phyloP scores from a whole-genome alignment of 1,140 invertebrate genomes.

The Habropoda laboriosa region DNA sequence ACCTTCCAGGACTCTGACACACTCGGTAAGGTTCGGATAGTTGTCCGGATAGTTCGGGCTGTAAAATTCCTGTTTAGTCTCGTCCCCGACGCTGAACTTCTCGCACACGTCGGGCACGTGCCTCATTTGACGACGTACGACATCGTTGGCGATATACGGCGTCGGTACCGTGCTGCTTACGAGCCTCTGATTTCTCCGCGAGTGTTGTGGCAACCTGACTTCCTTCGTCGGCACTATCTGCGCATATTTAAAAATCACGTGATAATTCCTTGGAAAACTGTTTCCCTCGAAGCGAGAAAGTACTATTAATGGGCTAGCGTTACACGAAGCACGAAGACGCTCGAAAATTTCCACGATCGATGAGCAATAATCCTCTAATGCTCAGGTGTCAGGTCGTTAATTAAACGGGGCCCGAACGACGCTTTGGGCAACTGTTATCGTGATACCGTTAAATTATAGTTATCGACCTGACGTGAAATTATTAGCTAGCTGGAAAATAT shows the following conservation, averaged over 20 bases:
- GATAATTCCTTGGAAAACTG: constrained; percentile 17
- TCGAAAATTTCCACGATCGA: constrained; percentile 58
- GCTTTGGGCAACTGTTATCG: constrained; percentile 47
- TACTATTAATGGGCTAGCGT: background rate
- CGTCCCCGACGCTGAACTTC: constrained; percentile 84
- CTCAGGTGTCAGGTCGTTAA: constrained; percentile 57
- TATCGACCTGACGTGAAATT: constrained; percentile 49
- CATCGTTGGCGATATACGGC: constrained; percentile 34
- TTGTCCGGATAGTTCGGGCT: constrained; percentile 88
- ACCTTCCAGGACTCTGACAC: constrained; percentile 88
- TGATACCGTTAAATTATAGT: constrained; percentile 60
- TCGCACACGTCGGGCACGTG: constrained; percentile 78
- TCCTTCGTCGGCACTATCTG: constrained; percentile 49
- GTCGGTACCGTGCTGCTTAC: constrained; percentile 21
- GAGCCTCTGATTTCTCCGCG: background rate
- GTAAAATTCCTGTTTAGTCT: constrained; percentile 85
- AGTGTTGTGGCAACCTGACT: background rate
- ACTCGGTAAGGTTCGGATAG: constrained; percentile 88
- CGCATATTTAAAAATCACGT: constrained; percentile 34
- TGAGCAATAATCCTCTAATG: constrained; percentile 52
- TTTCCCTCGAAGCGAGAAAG: background rate
- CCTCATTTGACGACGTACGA: constrained; percentile 72
- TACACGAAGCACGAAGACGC: constrained; percentile 20
- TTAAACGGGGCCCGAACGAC: constrained; percentile 52
- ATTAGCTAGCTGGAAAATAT: constrained; percentile 40